phyloP scores from a whole-genome alignment of 1,140 invertebrate species.

The Notospermus geniculatus region DNA sequence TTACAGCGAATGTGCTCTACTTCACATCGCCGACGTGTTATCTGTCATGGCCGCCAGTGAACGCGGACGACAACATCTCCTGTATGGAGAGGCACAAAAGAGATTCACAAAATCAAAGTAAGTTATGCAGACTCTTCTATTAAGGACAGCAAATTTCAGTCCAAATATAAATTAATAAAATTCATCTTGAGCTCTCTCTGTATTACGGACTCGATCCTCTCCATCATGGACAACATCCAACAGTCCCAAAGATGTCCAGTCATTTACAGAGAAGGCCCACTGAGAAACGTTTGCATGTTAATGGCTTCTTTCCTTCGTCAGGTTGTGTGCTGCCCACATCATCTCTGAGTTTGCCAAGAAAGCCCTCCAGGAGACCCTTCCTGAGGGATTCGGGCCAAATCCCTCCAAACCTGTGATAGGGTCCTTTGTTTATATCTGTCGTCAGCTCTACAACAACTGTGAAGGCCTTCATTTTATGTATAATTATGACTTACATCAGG shows the following conservation, averaged over 20 bases:
- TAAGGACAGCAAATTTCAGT: too few relatives aligned
- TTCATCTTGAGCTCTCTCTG: too few relatives aligned
- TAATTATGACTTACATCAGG: slow-evolving; percentile 46
- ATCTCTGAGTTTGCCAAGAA: slow-evolving; percentile 50
- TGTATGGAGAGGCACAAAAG: slow-evolving; percentile 21
- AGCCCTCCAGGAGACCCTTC: slow-evolving; percentile 37
- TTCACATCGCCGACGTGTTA: slow-evolving; percentile 51
- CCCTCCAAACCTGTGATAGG: slow-evolving; percentile 45
- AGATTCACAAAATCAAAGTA: slow-evolving; percentile 11
- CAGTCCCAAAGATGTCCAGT: not conserved
- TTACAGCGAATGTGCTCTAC: slow-evolving; percentile 35
- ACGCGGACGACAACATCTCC: slow-evolving; percentile 18
- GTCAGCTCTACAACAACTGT: slow-evolving; percentile 52
- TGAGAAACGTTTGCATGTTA: not conserved
- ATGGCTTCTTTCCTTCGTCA: slow-evolving; percentile 18
- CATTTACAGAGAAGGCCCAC: too few relatives aligned
- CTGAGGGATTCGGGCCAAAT: slow-evolving; percentile 22
- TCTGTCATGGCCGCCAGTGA: slow-evolving; percentile 45
- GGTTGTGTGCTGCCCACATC: slow-evolving; percentile 48
- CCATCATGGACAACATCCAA: not conserved
- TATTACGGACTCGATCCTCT: too few relatives aligned
- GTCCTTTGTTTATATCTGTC: slow-evolving; percentile 49
- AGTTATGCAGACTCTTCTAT: not conserved
- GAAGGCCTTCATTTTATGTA: slow-evolving; percentile 49
- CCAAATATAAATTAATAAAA: too few relatives aligned